Conservation (phyloP, 2,113 vertebrate species). For the Muntiacus muntjak region DNA sequence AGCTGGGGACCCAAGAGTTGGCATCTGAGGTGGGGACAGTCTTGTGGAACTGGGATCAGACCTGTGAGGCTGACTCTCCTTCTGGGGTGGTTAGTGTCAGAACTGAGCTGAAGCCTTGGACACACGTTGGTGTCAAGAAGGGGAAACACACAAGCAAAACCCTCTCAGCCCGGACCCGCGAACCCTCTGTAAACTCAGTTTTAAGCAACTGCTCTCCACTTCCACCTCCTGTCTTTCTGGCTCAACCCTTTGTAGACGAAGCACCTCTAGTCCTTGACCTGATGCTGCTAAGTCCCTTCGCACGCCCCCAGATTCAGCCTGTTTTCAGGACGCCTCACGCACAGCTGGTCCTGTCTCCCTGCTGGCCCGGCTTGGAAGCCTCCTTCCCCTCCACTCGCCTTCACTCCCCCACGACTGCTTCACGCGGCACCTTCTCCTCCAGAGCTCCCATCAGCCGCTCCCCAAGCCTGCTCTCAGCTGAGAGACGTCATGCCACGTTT, state of each 20-base stretch:
- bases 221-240: not conserved
- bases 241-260: not conserved
- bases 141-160: not conserved
- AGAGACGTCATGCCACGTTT: not conserved
- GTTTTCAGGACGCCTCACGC: not conserved
- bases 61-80: not conserved
- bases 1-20: not conserved
- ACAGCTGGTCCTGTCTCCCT: not conserved
- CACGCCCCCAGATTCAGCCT: not conserved
- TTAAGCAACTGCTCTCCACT: not conserved
- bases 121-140: not conserved
- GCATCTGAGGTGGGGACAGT: not conserved
- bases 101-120: not conserved
- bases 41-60: not conserved
- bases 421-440: not conserved
- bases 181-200: not conserved
- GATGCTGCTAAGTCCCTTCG: not conserved
- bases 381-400: fast-evolving
- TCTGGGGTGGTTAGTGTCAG: not conserved
- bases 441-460: not conserved
- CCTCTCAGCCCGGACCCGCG: not conserved
- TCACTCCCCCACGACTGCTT: too few species aligned
- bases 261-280: not conserved
- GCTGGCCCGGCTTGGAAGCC: not conserved
- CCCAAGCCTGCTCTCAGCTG: not conserved